Base-by-base conservation (phyloP, 2,888 invertebrate species). In the Amiota minor region DNA sequence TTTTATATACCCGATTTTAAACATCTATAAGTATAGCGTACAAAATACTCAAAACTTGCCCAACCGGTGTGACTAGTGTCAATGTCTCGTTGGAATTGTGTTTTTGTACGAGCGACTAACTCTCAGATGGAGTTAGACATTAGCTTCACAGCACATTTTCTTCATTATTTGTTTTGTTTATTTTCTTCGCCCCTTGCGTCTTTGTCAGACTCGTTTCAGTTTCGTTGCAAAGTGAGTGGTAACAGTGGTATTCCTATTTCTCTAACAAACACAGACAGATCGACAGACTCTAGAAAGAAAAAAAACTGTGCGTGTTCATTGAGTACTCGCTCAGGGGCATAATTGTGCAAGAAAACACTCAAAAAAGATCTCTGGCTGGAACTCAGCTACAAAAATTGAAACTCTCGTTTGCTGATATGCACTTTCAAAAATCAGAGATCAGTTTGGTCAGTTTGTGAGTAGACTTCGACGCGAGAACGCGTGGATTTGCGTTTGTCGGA, bases 381-480 rank as follows among this genome's bases (percentile, higher is more conserved):
- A 35, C 35, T 35, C 35, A 12, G 14, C 8, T 16, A n/a, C 71
- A 76, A 78, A 78, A 74, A 49, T 64, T 76, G 69, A 72, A 35
- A 56, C 49, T 69, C 53, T 47, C 9, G 78, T 78, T 85, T 78
- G 81, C 79, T 81, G 84, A 73, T 82, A 75, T 76, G 69, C 56
- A 74, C 65, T 70, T 65, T 72, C 65, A 72, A 73, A 70, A 75
- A 76, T 75, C 80, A 80, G 78, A 77, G 85, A 87, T 89, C 89
- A 89, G 88, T 89, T 87, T 83, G 85, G 86, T 89, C 89, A 89
- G 88, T 89, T 87, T 83, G 82, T 85, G 87, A 89, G 88, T 83
- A 87, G 87, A 86, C 86, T 86, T 88, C 86, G 81, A 88, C 62
- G 12, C 12, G 62, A 62, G 82, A 81, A 87, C 83, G 86, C 79